phyloP scores from a whole-genome alignment of 2,888 invertebrate species.

The Stenodema calcarata region DNA sequence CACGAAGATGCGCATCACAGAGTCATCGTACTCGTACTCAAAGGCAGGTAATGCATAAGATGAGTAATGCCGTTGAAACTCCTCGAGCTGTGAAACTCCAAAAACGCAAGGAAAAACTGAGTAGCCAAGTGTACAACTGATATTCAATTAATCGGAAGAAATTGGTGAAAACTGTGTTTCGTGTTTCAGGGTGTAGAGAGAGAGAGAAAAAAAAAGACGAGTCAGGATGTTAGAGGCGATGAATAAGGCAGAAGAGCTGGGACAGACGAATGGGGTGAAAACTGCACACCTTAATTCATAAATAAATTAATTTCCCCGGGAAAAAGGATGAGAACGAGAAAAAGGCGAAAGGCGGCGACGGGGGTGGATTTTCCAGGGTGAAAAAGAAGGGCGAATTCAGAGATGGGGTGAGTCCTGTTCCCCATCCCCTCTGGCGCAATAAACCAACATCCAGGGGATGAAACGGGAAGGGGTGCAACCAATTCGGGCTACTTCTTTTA shows the following conservation, averaged over 20 bases:
- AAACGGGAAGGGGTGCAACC: constrained; percentile 19
- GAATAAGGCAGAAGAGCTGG: constrained; percentile 32
- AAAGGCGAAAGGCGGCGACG: not conserved
- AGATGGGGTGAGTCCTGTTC: not conserved
- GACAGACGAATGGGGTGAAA: constrained; percentile 47
- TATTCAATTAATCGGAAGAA: not conserved
- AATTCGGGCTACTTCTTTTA: constrained; percentile 48
- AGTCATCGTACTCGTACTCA: too few relatives aligned
- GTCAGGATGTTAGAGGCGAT: not conserved
- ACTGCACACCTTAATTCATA: constrained; percentile 50
- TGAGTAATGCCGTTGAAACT: too few relatives aligned
- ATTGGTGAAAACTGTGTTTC: not conserved
- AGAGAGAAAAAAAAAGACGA: not conserved
- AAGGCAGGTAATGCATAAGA: too few relatives aligned
- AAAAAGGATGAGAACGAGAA: not conserved
- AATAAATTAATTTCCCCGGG: constrained; percentile 46
- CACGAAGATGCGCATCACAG: too few relatives aligned
- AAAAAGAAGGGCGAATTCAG: not conserved
- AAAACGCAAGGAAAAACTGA: too few relatives aligned
- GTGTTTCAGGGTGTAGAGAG: not conserved
- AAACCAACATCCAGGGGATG: constrained; percentile 11
- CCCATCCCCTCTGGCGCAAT: not conserved
- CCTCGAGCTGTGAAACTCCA: too few relatives aligned
- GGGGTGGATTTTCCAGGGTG: not conserved
- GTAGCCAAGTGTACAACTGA: not conserved